Percentiles rank a stretch among this genome's conserved stretches.
Conservation (phyloP, 2,797 vertebrate species). For the Pseudopleuronectes americanus region DNA sequence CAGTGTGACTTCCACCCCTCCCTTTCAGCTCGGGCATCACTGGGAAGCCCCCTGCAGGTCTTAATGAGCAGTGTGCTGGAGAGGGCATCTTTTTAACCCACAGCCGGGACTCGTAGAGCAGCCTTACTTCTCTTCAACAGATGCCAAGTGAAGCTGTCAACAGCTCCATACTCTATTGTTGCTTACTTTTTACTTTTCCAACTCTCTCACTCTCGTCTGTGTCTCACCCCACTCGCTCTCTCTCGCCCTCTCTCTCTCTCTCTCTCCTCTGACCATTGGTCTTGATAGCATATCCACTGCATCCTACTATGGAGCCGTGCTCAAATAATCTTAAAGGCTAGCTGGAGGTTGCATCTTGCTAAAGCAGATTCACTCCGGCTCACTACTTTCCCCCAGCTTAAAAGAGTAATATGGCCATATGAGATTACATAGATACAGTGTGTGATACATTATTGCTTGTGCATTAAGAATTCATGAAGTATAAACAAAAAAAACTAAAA, state of each 20-base stretch:
- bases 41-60: conserved; percentile 87
- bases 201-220: conserved; percentile 14
- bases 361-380: conserved; percentile 64
- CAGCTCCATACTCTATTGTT: conserved; percentile 79
- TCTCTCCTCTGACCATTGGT: conserved; percentile 45
- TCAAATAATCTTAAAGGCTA: conserved; percentile 65
- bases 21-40: conserved; percentile 78
- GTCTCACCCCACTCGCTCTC: conserved; percentile 49
- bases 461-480: conserved; percentile 82
- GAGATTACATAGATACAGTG: conserved; percentile 75
- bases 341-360: conserved; percentile 65
- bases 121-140: conserved; percentile 89
- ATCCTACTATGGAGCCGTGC: conserved; percentile 54
- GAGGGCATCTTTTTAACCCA: conserved; percentile 94
- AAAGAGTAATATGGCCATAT: conserved; percentile 72
- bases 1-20: conserved; percentile 70
- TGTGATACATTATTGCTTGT: conserved; percentile 74
- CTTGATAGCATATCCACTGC: conserved; percentile 55
- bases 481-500: conserved; percentile 60
- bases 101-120: conserved; percentile 90
- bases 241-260: conserved; percentile 41
- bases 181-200: conserved; percentile 60
- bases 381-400: conserved; percentile 53
- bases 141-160: conserved; percentile 95
- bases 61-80: conserved; percentile 91